Percentiles rank a stretch among this genome's conserved stretches.
phyloP scores from a whole-genome alignment of 2,888 invertebrate genomes.

The Acronicta aceris region DNA sequence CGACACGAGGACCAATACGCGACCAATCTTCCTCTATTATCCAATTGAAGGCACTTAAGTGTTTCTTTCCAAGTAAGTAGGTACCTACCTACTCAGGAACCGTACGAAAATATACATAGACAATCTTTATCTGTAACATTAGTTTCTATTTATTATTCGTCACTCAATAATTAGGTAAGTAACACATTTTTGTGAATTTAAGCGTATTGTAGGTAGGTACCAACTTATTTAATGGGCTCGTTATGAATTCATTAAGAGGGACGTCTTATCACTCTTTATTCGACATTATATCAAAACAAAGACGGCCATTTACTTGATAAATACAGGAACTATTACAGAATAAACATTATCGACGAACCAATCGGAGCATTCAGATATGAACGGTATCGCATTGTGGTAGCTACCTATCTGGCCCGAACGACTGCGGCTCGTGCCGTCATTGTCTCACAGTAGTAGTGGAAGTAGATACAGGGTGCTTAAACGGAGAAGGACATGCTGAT shows the following conservation, averaged over 20 bases:
- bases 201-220: constrained; percentile 1
- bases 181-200: constrained; percentile 23
- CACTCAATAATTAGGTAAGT: constrained; percentile 8
- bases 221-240: constrained; percentile 45
- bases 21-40: constrained; percentile 56
- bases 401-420: constrained; percentile 71
- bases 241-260: constrained; percentile 50
- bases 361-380: constrained; percentile 80
- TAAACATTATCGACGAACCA: constrained; percentile 79
- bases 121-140: neutral
- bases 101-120: constrained; percentile 47
- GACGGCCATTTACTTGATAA: constrained; percentile 72
- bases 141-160: constrained; percentile 2
- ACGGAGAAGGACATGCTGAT: constrained; percentile 75
- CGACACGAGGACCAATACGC: constrained; percentile 30
- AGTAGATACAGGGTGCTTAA: constrained; percentile 70
- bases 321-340: constrained; percentile 66
- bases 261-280: constrained; percentile 52
- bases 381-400: constrained; percentile 59
- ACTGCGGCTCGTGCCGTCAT: constrained; percentile 66
- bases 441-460: constrained; percentile 69
- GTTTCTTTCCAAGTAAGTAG: constrained; percentile 13
- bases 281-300: constrained; percentile 69
- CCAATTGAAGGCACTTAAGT: constrained; percentile 65
- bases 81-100: constrained; percentile 6